phyloP scores from a whole-genome alignment of 2,113 vertebrate genomes.

The Anoplopoma fimbria region DNA sequence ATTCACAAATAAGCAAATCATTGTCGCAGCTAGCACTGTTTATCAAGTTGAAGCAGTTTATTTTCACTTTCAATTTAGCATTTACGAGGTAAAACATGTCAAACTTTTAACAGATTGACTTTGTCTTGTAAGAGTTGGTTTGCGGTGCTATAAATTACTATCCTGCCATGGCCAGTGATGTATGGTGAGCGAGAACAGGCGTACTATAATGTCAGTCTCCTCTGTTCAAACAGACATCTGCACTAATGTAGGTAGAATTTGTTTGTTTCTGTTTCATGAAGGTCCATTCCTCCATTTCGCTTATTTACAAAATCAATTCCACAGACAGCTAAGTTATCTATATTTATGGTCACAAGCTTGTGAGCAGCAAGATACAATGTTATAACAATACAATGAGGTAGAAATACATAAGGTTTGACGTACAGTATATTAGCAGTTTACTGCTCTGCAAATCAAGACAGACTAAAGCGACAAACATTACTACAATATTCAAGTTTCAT shows the following conservation, averaged over 20 bases:
- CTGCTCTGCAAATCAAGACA: neutral
- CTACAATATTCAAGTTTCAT: neutral
- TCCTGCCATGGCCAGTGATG: conserved; percentile 25
- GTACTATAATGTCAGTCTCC: conserved; percentile 30
- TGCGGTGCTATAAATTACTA: conserved; percentile 7
- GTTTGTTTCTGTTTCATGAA: no score
- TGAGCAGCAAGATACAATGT: neutral
- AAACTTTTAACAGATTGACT: conserved; percentile 36
- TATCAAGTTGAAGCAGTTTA: conserved; percentile 3
- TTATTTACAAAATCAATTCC: neutral
- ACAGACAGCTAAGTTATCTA: neutral
- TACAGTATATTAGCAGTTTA: neutral
- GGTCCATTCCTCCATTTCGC: neutral
- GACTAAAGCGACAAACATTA: neutral
- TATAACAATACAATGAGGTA: no score
- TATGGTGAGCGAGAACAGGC: neutral
- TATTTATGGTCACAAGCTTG: neutral
- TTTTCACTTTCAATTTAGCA: conserved; percentile 29
- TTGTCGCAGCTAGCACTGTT: neutral
- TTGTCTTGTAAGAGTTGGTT: conserved; percentile 25
- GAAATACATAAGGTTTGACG: no score
- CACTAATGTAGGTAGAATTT: neutral
- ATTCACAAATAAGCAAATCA: conserved; percentile 32
- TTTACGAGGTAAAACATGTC: conserved; percentile 14
- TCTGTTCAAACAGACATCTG: conserved; percentile 19